Base-by-base conservation (phyloP, 2,113 vertebrate species). In the Terrapene triunguis region DNA sequence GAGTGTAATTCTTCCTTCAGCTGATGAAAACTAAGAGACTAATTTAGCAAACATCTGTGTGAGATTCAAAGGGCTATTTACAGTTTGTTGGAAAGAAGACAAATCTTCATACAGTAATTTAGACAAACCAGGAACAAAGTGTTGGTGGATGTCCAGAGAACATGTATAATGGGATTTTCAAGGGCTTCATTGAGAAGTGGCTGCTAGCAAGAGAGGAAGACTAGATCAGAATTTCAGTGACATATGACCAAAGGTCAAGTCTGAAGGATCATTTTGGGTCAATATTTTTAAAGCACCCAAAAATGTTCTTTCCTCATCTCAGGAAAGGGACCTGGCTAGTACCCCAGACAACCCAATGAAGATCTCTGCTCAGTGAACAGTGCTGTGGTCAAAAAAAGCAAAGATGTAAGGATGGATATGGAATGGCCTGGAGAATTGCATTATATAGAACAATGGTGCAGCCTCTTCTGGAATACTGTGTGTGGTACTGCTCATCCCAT, bases 31-130 rank as follows among this genome's bases (percentile, higher is more conserved):
- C 50, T 80, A 29, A 81, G 84, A 94, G 65, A 80, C 53, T 72
- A 25, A 88, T 16, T 72, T 5, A 29, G 53, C 44, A 86, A 80
- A 80, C 90, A 32, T 17, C 76, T 65, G 89, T 86, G n/a, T 35
- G 94, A 86, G 59, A 89, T 93, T 11, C 22, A 1, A 91, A 16
- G 4, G 47, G 55, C 80, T 78, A 27, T 72, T 10, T n/a, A 21
- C 22, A 29, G 4, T 48, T 87, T 87, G 16, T 85, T 90, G 69
- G 84, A 89, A 94, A 87, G 17, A 85, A 42, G 10, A 74, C 84
- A 92, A 95, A 91, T 96, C 92, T 93, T 96, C 92, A 86, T 91
- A 79, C 44, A 91, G 48, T 50, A 72, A 53, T 21, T 72, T 72
- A 29, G 62, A 53, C 65, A 85, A 72, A 65, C 42, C 47, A 83